Conservation (phyloP, 2,113 vertebrate species). For the Galeopterus variegatus region DNA sequence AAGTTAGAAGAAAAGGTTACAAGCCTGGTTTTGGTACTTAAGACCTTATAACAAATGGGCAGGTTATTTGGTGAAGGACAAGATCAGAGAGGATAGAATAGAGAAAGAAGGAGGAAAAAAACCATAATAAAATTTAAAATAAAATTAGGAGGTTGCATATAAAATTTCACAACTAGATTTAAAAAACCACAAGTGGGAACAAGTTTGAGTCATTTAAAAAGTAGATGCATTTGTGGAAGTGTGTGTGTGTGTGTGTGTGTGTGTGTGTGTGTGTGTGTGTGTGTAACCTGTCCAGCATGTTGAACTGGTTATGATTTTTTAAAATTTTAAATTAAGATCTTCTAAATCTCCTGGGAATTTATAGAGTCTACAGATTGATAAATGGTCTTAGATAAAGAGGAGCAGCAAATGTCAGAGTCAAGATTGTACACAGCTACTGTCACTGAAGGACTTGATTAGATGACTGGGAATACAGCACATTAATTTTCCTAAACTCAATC, state of each 20-base stretch:
- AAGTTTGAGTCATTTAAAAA: slow-evolving; percentile 41
- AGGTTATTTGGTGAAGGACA: slow-evolving; percentile 5
- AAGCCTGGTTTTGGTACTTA: neutral
- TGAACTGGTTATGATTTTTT: slow-evolving; percentile 70
- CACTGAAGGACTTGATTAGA: neutral
- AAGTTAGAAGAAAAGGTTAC: neutral
- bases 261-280: no score
- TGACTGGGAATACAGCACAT: neutral
- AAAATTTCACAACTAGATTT: slow-evolving; percentile 46
- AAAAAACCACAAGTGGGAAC: slow-evolving; percentile 21
- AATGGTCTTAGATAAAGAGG: slow-evolving; percentile 27
- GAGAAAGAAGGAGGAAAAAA: neutral
- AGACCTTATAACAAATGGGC: neutral
- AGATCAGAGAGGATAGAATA: neutral
- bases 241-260: no score
- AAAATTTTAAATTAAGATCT: slow-evolving; percentile 57
- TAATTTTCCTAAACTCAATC: neutral
- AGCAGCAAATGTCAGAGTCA: neutral
- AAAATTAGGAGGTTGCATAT: neutral
- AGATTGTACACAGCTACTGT: neutral
- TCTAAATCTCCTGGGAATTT: slow-evolving; percentile 54
- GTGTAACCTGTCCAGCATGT: slow-evolving; percentile 48
- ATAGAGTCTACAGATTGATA: neutral
- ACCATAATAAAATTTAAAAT: slow-evolving; percentile 18
- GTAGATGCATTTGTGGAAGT: slow-evolving; percentile 5